A percentile compares a stretch with the other conserved stretches of the same genome.
phyloP scores from a whole-genome alignment of 2,888 invertebrate species.

The Lithophane socia region DNA sequence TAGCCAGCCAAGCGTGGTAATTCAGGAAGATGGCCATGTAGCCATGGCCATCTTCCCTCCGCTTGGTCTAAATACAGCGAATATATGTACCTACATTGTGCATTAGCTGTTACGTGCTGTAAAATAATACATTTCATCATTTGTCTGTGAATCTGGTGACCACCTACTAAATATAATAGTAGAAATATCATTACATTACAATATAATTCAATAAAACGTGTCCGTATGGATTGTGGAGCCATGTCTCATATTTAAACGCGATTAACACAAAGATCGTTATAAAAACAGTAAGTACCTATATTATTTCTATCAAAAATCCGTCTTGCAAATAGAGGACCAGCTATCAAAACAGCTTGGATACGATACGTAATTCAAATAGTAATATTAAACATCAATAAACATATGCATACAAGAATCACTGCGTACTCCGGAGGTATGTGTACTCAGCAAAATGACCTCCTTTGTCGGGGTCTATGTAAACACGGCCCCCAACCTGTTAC shows the following conservation, averaged over 20 bases:
- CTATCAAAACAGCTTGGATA: constrained; percentile 38
- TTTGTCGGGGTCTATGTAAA: constrained; percentile 41
- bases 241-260: too few species aligned
- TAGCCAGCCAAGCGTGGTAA: constrained; percentile 5
- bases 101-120: too few species aligned
- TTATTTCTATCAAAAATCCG: constrained; percentile 1
- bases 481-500: constrained; percentile 29
- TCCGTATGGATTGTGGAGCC: too few species aligned
- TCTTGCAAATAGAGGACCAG: constrained; percentile 22
- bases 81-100: background rate
- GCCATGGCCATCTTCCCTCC: background rate
- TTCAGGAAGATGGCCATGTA: too few species aligned
- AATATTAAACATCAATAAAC: constrained; percentile 60
- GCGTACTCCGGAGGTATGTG: constrained; percentile 43
- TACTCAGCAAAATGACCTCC: constrained; percentile 56
- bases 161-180: background rate
- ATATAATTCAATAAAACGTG: constrained; percentile 14
- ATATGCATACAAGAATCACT: constrained; percentile 52
- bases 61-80: background rate
- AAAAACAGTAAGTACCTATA: background rate
- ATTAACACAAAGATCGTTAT: background rate
- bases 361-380: constrained; percentile 50
- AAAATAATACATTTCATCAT: background rate
- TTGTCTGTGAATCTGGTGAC: background rate
- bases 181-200: too few species aligned